Evolutionary conservation across 2,113 vertebrate genomes (phyloP), one percentile per base, ranked within the genome.

Genomic region (Benitochromis conjunctus): DNA sequence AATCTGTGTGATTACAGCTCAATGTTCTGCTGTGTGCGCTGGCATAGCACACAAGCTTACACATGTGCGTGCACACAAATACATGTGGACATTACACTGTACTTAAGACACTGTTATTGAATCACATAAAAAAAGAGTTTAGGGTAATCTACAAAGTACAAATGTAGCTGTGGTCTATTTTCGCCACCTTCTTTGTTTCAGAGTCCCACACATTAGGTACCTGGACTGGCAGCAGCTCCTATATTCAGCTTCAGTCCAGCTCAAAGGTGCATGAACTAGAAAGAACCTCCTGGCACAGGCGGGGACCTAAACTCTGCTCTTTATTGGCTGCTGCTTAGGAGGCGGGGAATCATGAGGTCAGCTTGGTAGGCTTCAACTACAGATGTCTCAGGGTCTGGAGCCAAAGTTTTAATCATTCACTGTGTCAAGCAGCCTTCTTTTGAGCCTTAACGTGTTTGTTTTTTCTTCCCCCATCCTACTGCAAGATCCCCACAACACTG

Each of bases 241-340:
- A 51, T 46, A 69, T 51, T 64, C 54, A 81, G 81, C 31, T 34
- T 48, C 11, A 43, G 24, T 24, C 79, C 78, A 84, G 84, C 64
- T 91, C 9, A 1, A 60, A 51, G 84, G 90, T 91, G 92, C 84
- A 57, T 82, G 69, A 90, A 89, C 94, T 85, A 82, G 91, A 86
- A 21, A 81, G 83, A 93, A 78, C 81, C 82, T 60, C 86, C 82
- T 36, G 6, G 66, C 46, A 56, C 24, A 54, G 92, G 94, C 82
- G 88, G 77, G 43, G 21, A 31, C 83, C 76, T 62, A 9, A 82
- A 48, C 84, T 84, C 83, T 13, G 88, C 13, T 1, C 54, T 62
- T 86, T 11, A 95, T 95, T 95, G 94, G 95, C 86, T 92, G 78
- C 60, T 21, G 19, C 41, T 10, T 24, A 43, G 71, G 88, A 89